Percentiles rank a stretch among this genome's conserved stretches.
Evolutionary conservation across 2,888 invertebrate species (phyloP).

Genomic region (Gastracanthus pulcherrimus): DNA sequence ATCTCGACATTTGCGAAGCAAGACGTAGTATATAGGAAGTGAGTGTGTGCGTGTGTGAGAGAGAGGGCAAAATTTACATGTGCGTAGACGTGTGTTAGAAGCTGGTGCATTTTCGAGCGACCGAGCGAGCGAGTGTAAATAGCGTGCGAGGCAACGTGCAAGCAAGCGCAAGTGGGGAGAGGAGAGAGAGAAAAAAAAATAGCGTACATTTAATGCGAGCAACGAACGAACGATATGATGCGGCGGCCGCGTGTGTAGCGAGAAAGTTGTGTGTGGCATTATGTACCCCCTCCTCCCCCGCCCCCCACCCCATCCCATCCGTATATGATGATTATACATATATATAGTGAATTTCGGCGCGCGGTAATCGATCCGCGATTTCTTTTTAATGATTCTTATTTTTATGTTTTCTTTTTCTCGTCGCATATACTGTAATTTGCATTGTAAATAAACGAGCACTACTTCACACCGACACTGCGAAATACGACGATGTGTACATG

Average conservation of each 20-base stretch:
- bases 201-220: slow-evolving; percentile 48
- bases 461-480: slow-evolving; percentile 50
- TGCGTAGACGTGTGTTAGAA: too few relatives aligned
- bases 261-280: slow-evolving; percentile 47
- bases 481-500: slow-evolving; percentile 56
- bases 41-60: neutral
- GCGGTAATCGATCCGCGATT: slow-evolving; percentile 32
- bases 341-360: slow-evolving; percentile 36
- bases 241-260: slow-evolving; percentile 37
- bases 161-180: neutral
- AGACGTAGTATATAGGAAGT: too few relatives aligned
- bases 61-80: neutral
- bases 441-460: slow-evolving; percentile 70
- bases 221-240: slow-evolving; percentile 47
- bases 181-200: neutral
- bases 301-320: neutral
- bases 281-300: slow-evolving; percentile 4
- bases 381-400: slow-evolving; percentile 10
- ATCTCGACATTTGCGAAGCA: too few relatives aligned
- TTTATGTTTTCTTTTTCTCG: neutral
- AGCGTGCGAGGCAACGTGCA: slow-evolving; percentile 17
- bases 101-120: neutral
- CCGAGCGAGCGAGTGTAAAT: slow-evolving; percentile 32
- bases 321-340: slow-evolving; percentile 26
- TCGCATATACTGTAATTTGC: slow-evolving; percentile 68